Conservation (phyloP, 2,113 vertebrate species). For the Cyprinodon brontotheroides region DNA sequence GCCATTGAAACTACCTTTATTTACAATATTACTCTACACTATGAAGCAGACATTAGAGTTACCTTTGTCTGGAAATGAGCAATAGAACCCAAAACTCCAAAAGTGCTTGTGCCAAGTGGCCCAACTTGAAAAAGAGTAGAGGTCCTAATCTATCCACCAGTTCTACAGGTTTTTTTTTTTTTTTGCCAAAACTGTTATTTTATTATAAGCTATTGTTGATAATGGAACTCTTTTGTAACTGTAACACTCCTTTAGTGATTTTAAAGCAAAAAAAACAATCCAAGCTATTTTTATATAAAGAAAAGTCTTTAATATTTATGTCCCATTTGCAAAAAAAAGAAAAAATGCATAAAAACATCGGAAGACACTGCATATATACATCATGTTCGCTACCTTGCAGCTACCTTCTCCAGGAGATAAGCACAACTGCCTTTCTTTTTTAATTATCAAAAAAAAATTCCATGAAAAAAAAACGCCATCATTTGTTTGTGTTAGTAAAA, state of each 20-base stretch:
- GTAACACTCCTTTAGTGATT: background rate
- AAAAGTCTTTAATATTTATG: conserved; percentile 75
- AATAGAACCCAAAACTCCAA: no score
- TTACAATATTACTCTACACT: no score
- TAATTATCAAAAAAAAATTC: conserved; percentile 66
- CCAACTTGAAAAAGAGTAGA: no score
- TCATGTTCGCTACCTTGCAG: conserved; percentile 73
- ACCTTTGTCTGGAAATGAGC: no score
- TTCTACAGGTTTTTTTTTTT: no score
- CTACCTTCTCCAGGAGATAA: conserved; percentile 68
- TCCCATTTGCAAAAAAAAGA: conserved; percentile 73
- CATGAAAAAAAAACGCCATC: conserved; percentile 40
- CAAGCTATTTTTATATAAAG: conserved; percentile 60
- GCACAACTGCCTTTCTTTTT: conserved; percentile 39
- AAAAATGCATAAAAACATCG: conserved; percentile 66
- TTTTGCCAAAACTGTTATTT: background rate
- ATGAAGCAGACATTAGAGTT: no score
- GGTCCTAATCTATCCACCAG: no score
- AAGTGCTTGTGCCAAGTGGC: no score
- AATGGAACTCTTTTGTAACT: background rate
- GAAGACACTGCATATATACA: conserved; percentile 70
- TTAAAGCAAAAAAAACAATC: background rate
- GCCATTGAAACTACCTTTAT: no score
- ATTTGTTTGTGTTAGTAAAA: conserved; percentile 62
- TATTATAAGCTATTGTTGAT: background rate